phyloP scores from a whole-genome alignment of 2,888 invertebrate genomes.

The Apocheima hispidaria region DNA sequence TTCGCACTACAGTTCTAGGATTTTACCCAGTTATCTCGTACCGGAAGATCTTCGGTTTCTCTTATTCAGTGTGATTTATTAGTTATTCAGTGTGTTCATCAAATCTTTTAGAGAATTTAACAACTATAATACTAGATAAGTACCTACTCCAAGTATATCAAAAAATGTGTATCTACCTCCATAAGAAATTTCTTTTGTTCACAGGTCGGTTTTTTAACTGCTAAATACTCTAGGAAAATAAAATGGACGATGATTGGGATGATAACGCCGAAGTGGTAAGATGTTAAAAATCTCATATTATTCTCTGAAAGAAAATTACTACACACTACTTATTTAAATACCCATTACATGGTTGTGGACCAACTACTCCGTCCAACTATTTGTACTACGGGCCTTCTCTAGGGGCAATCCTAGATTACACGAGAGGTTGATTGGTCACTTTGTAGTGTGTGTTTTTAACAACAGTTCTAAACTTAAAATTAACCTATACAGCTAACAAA shows the following conservation, averaged over 20 bases:
- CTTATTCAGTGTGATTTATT: not conserved
- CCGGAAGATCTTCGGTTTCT: not conserved
- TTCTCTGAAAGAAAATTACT: not conserved
- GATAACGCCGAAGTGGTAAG: slow-evolving; percentile 72
- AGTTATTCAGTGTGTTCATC: not conserved
- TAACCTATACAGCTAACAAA: no score
- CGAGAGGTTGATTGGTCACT: no score
- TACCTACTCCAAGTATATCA: not conserved
- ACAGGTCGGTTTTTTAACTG: slow-evolving; percentile 7
- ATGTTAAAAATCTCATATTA: slow-evolving; percentile 6
- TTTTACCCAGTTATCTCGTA: not conserved
- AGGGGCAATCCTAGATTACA: no score
- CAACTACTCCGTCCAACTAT: no score
- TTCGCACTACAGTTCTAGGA: not conserved
- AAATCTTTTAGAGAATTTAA: not conserved
- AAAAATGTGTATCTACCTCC: slow-evolving; percentile 22
- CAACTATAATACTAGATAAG: not conserved
- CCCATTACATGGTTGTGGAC: no score
- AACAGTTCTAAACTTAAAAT: no score
- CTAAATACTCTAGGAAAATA: slow-evolving; percentile 38
- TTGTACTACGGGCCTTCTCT: no score
- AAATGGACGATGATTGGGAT: slow-evolving; percentile 87
- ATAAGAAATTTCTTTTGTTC: slow-evolving; percentile 30
- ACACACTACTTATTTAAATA: no score
- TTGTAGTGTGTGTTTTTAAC: no score